Evolutionary conservation across 2,113 vertebrate species (phyloP).

Genomic region (Bubo bubo): DNA sequence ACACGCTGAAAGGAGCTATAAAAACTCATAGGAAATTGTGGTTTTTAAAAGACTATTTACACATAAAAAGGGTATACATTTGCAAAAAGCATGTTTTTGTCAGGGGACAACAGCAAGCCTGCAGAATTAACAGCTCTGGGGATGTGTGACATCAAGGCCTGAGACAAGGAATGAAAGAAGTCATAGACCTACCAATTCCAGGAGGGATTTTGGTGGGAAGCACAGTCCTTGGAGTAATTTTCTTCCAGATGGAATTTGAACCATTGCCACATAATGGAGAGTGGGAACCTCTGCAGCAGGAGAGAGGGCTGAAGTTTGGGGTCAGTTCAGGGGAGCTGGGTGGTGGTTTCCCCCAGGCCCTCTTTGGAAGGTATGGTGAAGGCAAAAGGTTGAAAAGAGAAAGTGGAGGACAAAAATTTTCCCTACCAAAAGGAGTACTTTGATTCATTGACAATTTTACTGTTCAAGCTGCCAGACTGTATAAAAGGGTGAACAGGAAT

Average conservation of each 20-base stretch:
- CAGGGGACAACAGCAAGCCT: accelerated
- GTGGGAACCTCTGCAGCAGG: not conserved
- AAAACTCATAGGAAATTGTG: not conserved
- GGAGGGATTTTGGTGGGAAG: not conserved
- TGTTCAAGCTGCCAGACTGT: constrained; percentile 7
- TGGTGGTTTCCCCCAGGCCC: not conserved
- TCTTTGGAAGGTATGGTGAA: not conserved
- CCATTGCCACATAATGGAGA: constrained; percentile 33
- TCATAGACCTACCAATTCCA: accelerated
- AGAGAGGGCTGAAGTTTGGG: too few species aligned
- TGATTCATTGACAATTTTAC: constrained; percentile 17
- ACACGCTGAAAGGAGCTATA: not conserved
- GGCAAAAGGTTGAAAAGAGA: not conserved
- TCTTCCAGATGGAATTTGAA: not conserved
- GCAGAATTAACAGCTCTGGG: not conserved
- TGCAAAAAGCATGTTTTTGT: not conserved
- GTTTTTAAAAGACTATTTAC: not conserved
- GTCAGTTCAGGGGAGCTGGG: not conserved
- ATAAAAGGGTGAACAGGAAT: constrained; percentile 18
- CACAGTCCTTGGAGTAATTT: not conserved
- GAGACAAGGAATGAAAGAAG: not conserved
- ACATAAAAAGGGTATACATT: not conserved
- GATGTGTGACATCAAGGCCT: not conserved
- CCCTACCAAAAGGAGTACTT: not conserved
- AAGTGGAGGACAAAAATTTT: constrained; percentile 2